Percentiles rank a stretch among this genome's conserved stretches.
These are phyloP conservation scores for Catharus bicknelli DNA, from an alignment of 2,113 vertebrate species.

Conservation along the genomic window DNA sequence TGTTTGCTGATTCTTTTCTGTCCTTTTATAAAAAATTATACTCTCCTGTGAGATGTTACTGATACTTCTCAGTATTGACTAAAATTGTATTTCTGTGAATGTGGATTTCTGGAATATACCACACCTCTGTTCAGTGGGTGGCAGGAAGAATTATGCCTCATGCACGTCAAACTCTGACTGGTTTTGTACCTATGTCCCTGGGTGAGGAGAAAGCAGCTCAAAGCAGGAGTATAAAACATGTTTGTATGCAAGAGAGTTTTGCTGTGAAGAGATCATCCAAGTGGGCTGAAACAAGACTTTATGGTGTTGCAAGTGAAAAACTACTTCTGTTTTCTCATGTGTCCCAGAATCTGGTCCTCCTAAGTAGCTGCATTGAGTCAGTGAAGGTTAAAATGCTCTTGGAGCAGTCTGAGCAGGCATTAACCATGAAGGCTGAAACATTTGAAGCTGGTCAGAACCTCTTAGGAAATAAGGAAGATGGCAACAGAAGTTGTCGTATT, in stretches of 20 bases:
- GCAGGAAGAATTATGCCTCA: not conserved
- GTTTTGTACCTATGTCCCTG: not conserved
- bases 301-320: not conserved
- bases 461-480: not conserved
- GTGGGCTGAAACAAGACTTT: not conserved
- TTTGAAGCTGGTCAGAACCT: not conserved
- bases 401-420: not conserved
- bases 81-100: not conserved
- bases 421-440: not conserved
- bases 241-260: not conserved
- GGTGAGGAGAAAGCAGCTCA: not conserved
- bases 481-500: not conserved
- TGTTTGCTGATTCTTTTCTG: not conserved
- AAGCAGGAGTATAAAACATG: fast-evolving
- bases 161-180: not conserved
- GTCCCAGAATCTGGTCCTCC: not conserved
- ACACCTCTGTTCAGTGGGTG: not conserved
- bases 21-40: not conserved
- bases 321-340: not conserved
- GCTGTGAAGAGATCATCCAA: not conserved
- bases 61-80: not conserved
- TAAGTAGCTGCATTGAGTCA: not conserved
- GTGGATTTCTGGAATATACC: slow-evolving; percentile 6
- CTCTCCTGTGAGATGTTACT: not conserved
- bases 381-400: not conserved